These are phyloP conservation scores for Hoplostethus atlanticus DNA, from an alignment of 2,797 vertebrate genomes.

Conservation along the genomic window DNA sequence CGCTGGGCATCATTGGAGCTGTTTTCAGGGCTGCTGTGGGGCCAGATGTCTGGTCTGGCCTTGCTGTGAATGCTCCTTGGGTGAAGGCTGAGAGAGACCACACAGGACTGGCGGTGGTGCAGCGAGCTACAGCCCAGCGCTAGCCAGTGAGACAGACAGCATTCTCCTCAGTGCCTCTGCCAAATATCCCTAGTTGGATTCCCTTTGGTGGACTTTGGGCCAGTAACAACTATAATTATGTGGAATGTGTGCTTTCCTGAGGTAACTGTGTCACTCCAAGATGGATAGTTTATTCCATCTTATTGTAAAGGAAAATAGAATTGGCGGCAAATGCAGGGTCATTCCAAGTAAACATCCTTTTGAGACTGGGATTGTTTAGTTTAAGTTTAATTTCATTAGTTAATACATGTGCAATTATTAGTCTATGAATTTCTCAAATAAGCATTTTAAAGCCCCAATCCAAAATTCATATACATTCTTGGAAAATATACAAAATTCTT, in stretches of 20 bases:
- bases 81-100: slow-evolving; percentile 76
- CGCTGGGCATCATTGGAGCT: slow-evolving; percentile 52
- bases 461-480: slow-evolving; percentile 9
- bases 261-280: slow-evolving; percentile 77
- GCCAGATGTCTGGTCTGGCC: slow-evolving; percentile 68
- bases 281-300: slow-evolving; percentile 78
- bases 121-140: slow-evolving; percentile 34
- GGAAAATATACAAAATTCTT: not conserved
- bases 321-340: slow-evolving; percentile 64
- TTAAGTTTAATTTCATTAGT: slow-evolving; percentile 65
- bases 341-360: slow-evolving; percentile 60
- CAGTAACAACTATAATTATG: slow-evolving; percentile 84
- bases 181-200: slow-evolving; percentile 77
- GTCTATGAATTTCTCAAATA: slow-evolving; percentile 24
- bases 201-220: slow-evolving; percentile 67
- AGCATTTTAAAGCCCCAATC: slow-evolving; percentile 20
- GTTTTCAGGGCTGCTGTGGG: slow-evolving; percentile 69
- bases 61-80: slow-evolving; percentile 66
- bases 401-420: slow-evolving; percentile 60
- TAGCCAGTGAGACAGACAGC: slow-evolving; percentile 67
- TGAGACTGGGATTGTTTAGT: slow-evolving; percentile 48
- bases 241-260: slow-evolving; percentile 82
- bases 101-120: slow-evolving; percentile 75
- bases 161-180: slow-evolving; percentile 66
- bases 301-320: slow-evolving; percentile 75